Evolutionary conservation across 2,888 invertebrate species (phyloP).

Genomic region (Volucella zonaria): DNA sequence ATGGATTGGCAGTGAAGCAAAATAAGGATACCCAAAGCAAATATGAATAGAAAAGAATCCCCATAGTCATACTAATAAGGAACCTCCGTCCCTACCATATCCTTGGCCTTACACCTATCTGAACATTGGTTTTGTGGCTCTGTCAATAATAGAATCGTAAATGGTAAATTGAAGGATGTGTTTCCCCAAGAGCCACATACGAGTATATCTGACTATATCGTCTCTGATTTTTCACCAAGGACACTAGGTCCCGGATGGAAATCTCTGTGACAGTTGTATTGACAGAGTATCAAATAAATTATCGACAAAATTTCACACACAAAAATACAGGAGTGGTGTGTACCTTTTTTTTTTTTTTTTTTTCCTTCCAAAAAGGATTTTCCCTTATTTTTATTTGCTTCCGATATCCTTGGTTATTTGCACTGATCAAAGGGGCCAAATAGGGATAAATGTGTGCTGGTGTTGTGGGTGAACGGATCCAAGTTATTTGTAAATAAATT

Average conservation of each 20-base stretch:
- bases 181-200: not conserved
- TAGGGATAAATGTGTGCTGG: not conserved
- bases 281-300: slow-evolving; percentile 73
- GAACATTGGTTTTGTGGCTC: slow-evolving; percentile 58
- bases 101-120: slow-evolving; percentile 49
- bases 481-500: not conserved
- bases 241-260: slow-evolving; percentile 48
- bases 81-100: no score
- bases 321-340: slow-evolving; percentile 13
- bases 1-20: slow-evolving; percentile 24
- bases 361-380: slow-evolving; percentile 14
- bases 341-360: slow-evolving; percentile 29
- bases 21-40: slow-evolving; percentile 58
- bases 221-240: slow-evolving; percentile 60
- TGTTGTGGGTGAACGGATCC: slow-evolving; percentile 19
- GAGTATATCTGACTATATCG: slow-evolving; percentile 10
- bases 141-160: slow-evolving; percentile 35
- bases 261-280: slow-evolving; percentile 61
- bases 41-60: slow-evolving; percentile 59
- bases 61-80: slow-evolving; percentile 55
- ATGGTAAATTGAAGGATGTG: slow-evolving; percentile 17
- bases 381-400: slow-evolving; percentile 42
- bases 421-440: not conserved
- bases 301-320: slow-evolving; percentile 55
- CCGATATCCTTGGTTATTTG: slow-evolving; percentile 40